These are phyloP conservation scores for Megaustenia siamemsis DNA, from an alignment of 2,888 invertebrate genomes.

Conservation along the genomic window DNA sequence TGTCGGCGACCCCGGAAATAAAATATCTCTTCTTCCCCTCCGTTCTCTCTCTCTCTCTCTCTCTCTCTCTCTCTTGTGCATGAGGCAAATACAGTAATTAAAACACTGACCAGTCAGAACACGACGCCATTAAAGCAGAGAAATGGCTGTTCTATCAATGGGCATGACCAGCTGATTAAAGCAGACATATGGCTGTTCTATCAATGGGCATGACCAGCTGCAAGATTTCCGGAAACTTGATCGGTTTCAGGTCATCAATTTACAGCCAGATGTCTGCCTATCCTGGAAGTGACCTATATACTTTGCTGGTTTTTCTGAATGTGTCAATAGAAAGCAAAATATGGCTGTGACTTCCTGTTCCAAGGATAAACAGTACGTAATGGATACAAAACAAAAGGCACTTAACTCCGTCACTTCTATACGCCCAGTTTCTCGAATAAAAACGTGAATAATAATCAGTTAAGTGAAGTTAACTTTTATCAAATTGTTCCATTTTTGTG, in stretches of 20 bases:
- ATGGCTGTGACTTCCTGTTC: too few species aligned
- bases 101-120: constrained; percentile 22
- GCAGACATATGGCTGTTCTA: neutral
- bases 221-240: too few species aligned
- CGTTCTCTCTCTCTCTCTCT: neutral
- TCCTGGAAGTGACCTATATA: too few species aligned
- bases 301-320: too few species aligned
- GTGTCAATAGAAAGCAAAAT: too few species aligned
- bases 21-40: neutral
- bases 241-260: neutral
- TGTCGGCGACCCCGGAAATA: neutral
- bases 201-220: neutral
- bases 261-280: neutral
- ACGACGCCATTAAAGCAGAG: constrained; percentile 12
- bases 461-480: too few species aligned
- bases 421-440: too few species aligned
- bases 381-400: too few species aligned
- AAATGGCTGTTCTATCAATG: neutral
- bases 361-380: too few species aligned
- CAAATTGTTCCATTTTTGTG: too few species aligned
- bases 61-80: neutral
- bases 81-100: constrained; percentile 4
- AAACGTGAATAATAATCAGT: too few species aligned
- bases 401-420: too few species aligned
- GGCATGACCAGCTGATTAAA: neutral